phyloP scores from a whole-genome alignment of 1,140 invertebrate genomes.

The Zaprionus camerounensis region DNA sequence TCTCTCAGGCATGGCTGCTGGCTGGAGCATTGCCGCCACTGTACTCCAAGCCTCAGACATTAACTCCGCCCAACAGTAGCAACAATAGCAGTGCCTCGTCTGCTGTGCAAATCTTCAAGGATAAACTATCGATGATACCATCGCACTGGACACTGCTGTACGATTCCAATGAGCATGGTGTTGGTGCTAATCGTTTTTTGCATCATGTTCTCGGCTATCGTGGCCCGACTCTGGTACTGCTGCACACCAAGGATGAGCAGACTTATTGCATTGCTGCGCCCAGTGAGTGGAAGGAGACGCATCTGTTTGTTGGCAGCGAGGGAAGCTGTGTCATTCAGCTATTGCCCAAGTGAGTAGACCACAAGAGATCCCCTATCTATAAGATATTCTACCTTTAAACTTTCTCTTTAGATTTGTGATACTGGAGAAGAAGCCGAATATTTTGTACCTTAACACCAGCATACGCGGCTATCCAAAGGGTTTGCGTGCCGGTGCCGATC shows the following conservation, averaged over 20 bases:
- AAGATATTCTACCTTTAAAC: neutral
- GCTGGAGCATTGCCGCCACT: conserved; percentile 89
- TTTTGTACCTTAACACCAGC: conserved; percentile 92
- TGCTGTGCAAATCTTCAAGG: conserved; percentile 86
- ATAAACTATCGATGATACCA: conserved; percentile 87
- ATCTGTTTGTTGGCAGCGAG: conserved; percentile 92
- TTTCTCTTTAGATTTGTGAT: conserved; percentile 86
- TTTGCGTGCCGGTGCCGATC: conserved; percentile 91
- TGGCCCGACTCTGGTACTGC: conserved; percentile 92
- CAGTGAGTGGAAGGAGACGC: conserved; percentile 93
- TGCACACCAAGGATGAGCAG: conserved; percentile 88
- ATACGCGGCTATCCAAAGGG: conserved; percentile 94
- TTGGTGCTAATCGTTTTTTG: conserved; percentile 94
- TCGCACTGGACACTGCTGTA: conserved; percentile 95
- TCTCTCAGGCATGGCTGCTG: conserved; percentile 92
- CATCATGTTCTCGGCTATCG: conserved; percentile 94
- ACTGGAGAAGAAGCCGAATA: conserved; percentile 89
- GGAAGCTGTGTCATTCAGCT: conserved; percentile 92
- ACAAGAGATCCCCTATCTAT: neutral
- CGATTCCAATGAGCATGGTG: conserved; percentile 92
- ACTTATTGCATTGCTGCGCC: conserved; percentile 91
- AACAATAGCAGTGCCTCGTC: conserved; percentile 72
- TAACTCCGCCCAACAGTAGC: conserved; percentile 53
- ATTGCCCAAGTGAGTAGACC: conserved; percentile 88
- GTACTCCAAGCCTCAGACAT: conserved; percentile 87